Percentiles rank a stretch among this genome's conserved stretches.
Conservation (phyloP, 1,140 invertebrate genomes). For the Sitodiplosis mosellana region DNA sequence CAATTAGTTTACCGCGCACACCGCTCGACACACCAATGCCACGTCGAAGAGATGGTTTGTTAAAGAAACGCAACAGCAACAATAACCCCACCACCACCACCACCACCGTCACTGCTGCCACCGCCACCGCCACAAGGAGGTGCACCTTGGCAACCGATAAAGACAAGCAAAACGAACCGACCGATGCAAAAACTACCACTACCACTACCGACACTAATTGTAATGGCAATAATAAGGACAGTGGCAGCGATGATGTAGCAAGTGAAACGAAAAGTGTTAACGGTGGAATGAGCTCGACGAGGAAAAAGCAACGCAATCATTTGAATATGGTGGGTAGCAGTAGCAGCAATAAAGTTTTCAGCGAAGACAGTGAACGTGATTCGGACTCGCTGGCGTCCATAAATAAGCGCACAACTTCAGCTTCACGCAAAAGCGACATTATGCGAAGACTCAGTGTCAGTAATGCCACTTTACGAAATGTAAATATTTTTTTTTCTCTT, state of each 20-base stretch:
- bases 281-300: background rate
- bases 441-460: background rate
- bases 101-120: too few species aligned
- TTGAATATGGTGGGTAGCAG: background rate
- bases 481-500: constrained; percentile 18
- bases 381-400: background rate
- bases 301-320: background rate
- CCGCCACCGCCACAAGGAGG: too few species aligned
- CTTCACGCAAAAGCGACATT: too few species aligned
- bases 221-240: too few species aligned
- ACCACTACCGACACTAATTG: too few species aligned
- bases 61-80: background rate
- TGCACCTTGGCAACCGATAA: too few species aligned
- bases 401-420: background rate
- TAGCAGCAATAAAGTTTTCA: too few species aligned
- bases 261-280: background rate
- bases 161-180: too few species aligned
- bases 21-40: background rate
- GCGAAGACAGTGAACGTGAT: constrained; percentile 1
- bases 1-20: constrained; percentile 1
- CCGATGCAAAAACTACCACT: too few species aligned
- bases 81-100: too few species aligned
- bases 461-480: constrained; percentile 32
- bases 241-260: too few species aligned
- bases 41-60: background rate